Conservation (phyloP, 2,113 vertebrate species). For the Datnioides undecimradiatus region DNA sequence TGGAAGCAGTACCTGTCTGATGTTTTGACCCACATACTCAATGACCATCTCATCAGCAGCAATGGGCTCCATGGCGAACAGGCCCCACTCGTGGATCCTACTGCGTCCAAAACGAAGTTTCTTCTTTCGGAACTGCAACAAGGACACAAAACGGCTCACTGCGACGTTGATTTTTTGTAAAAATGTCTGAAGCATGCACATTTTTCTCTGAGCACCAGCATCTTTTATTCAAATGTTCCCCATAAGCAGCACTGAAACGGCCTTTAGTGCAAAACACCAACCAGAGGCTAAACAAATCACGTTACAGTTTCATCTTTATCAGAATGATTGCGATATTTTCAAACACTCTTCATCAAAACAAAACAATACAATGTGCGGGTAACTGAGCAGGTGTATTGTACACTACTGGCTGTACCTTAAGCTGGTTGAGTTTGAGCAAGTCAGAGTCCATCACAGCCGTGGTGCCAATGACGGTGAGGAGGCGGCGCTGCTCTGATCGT, state of each 20-base stretch:
- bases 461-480: constrained; percentile 92
- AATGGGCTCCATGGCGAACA: constrained; percentile 97
- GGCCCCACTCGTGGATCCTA: constrained; percentile 95
- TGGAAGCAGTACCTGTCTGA: constrained; percentile 88
- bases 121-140: constrained; percentile 93
- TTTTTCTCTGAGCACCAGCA: no score
- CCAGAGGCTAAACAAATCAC: no score
- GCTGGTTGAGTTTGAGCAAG: constrained; percentile 94
- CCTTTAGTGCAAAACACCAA: no score
- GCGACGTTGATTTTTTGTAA: neutral
- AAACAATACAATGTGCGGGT: neutral
- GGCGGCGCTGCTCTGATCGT: constrained; percentile 91
- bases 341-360: no score
- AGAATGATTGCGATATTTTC: no score
- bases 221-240: no score
- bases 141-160: neutral
- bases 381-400: neutral
- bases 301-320: no score
- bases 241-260: no score
- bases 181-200: neutral
- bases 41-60: constrained; percentile 98
- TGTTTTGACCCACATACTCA: constrained; percentile 96
- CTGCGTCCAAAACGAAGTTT: constrained; percentile 93
- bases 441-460: constrained; percentile 91
- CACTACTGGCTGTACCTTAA: constrained; percentile 84